Evolutionary conservation across 2,888 invertebrate species (phyloP).

Genomic region (Abrostola triplasia): DNA sequence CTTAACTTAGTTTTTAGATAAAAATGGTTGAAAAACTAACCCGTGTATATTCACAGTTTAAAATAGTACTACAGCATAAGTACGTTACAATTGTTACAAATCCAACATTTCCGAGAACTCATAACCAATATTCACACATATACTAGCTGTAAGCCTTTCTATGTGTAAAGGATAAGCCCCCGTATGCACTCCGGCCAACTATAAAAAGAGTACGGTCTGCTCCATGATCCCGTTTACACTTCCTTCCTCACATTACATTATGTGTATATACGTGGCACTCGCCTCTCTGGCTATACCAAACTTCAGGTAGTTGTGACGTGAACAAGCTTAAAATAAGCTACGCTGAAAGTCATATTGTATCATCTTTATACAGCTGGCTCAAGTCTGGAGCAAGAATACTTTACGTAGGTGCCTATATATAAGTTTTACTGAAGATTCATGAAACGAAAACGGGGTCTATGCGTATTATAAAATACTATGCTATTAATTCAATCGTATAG

Average conservation of each 20-base stretch:
- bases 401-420: background rate
- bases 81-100: background rate
- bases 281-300: background rate
- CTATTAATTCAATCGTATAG: no score
- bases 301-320: background rate
- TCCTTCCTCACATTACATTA: constrained; percentile 7
- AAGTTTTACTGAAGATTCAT: background rate
- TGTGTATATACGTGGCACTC: constrained; percentile 7
- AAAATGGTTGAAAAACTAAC: no score
- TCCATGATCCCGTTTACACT: constrained; percentile 29
- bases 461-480: background rate
- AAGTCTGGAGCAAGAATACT: background rate
- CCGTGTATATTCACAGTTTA: no score
- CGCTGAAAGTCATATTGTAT: constrained; percentile 1
- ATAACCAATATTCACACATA: constrained; percentile 22
- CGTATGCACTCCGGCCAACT: background rate
- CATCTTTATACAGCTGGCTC: constrained; percentile 5
- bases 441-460: background rate
- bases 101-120: background rate
- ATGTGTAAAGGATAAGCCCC: constrained; percentile 15
- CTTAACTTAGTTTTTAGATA: no score
- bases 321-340: constrained; percentile 6
- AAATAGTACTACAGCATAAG: no score
- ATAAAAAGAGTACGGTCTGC: constrained; percentile 13
- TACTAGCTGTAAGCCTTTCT: constrained; percentile 6